A percentile compares a stretch with the other conserved stretches of the same genome.
Conservation (phyloP, 1,140 invertebrate genomes). For the Saccostrea glomerata region DNA sequence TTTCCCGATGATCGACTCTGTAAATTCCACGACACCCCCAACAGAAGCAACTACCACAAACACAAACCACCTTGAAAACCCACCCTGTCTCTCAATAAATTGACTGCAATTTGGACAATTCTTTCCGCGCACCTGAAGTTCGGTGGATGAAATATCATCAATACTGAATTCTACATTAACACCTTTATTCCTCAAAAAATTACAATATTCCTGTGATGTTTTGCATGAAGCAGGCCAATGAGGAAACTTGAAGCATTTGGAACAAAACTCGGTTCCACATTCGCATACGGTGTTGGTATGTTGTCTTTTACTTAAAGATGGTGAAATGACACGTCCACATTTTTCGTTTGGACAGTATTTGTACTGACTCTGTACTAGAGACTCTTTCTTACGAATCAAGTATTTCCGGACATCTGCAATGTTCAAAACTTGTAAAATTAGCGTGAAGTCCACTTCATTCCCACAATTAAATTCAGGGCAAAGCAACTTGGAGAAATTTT, state of each 20-base stretch:
- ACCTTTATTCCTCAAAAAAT: background rate
- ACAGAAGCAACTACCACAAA: background rate
- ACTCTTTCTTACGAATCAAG: background rate
- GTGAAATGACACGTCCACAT: background rate
- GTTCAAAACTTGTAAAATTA: slow-evolving; percentile 3
- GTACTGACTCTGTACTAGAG: background rate
- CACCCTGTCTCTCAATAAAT: background rate
- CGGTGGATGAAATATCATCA: background rate
- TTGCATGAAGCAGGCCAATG: background rate
- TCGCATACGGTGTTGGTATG: background rate
- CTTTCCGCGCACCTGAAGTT: background rate
- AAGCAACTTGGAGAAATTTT: slow-evolving; percentile 5
- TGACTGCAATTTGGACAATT: background rate
- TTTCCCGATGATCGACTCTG: background rate
- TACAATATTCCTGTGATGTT: background rate
- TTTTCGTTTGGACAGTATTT: slow-evolving; percentile 32
- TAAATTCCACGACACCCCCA: slow-evolving; percentile 9
- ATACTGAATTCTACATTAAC: background rate
- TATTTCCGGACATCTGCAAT: background rate
- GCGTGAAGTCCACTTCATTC: background rate
- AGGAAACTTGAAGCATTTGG: slow-evolving; percentile 22
- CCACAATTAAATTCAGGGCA: background rate
- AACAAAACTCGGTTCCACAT: slow-evolving; percentile 1
- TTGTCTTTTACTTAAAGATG: background rate
- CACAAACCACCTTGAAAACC: background rate